Evolutionary conservation across 2,888 invertebrate species (phyloP).

Genomic region (Cryptosula pallasiana): DNA sequence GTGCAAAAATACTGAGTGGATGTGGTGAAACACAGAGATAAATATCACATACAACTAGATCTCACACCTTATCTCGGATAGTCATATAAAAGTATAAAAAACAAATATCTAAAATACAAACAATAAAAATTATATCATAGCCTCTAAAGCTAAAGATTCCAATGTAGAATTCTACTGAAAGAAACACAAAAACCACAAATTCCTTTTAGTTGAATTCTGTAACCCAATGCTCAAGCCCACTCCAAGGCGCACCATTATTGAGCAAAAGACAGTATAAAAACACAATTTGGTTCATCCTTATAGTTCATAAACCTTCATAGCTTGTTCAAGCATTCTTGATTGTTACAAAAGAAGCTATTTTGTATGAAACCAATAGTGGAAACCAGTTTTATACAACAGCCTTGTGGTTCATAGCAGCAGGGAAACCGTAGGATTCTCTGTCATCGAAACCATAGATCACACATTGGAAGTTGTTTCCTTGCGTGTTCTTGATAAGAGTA

Average conservation of each 20-base stretch:
- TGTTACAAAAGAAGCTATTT: no score
- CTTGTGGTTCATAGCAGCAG: constrained; percentile 19
- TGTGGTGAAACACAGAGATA: no score
- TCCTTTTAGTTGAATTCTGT: background rate
- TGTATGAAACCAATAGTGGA: no score
- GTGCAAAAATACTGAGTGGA: background rate
- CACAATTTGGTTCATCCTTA: no score
- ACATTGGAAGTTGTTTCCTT: constrained; percentile 20
- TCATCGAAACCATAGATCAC: constrained; percentile 17
- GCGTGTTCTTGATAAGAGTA: background rate
- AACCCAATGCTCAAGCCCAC: background rate
- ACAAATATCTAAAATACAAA: background rate
- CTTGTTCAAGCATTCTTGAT: no score
- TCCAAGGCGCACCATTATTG: background rate
- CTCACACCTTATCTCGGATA: background rate
- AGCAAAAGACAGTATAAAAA: background rate
- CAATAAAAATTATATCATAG: background rate
- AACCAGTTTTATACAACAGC: background rate
- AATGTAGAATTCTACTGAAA: no score
- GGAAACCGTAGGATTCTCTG: constrained; percentile 21
- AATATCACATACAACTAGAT: background rate
- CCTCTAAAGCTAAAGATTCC: background rate
- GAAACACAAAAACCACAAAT: background rate
- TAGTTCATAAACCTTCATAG: no score
- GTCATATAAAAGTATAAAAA: background rate